These are phyloP conservation scores for Serranus cabrilla DNA, from an alignment of 2,797 vertebrate genomes.

Conservation along the genomic window DNA sequence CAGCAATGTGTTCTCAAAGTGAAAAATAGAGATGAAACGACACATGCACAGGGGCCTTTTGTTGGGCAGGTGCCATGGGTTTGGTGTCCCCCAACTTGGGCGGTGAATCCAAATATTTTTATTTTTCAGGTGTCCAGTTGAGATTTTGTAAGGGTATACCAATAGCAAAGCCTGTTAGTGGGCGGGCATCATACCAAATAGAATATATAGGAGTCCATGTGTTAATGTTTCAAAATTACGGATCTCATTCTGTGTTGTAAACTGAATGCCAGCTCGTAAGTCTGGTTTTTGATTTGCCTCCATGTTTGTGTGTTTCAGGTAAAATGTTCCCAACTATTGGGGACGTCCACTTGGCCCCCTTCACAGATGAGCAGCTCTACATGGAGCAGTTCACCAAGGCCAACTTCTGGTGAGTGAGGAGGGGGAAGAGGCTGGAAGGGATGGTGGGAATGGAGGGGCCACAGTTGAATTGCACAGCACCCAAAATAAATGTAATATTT, in stretches of 20 bases:
- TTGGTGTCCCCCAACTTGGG: no score
- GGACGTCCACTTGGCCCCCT: conserved; percentile 95
- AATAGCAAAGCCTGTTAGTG: no score
- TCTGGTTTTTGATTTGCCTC: background rate
- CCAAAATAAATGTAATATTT: no score
- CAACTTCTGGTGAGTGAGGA: conserved; percentile 93
- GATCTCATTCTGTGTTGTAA: background rate
- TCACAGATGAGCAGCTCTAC: conserved; percentile 98
- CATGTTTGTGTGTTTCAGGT: conserved; percentile 79
- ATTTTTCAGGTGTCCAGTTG: no score
- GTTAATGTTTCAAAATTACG: background rate
- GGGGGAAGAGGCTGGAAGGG: background rate
- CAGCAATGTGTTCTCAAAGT: no score
- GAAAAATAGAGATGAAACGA: no score
- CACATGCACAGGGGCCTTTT: no score
- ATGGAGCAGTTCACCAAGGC: conserved; percentile 99
- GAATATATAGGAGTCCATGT: background rate
- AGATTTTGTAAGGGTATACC: no score
- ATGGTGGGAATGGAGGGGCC: background rate
- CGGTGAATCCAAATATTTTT: no score
- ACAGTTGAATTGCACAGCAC: background rate
- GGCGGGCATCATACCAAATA: no score
- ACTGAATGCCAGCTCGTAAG: no score
- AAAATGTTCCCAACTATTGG: conserved; percentile 99
- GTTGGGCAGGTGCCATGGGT: no score